These are phyloP conservation scores for Drosophila tsacasi DNA, from an alignment of 1,140 invertebrate genomes.

Conservation along the genomic window DNA sequence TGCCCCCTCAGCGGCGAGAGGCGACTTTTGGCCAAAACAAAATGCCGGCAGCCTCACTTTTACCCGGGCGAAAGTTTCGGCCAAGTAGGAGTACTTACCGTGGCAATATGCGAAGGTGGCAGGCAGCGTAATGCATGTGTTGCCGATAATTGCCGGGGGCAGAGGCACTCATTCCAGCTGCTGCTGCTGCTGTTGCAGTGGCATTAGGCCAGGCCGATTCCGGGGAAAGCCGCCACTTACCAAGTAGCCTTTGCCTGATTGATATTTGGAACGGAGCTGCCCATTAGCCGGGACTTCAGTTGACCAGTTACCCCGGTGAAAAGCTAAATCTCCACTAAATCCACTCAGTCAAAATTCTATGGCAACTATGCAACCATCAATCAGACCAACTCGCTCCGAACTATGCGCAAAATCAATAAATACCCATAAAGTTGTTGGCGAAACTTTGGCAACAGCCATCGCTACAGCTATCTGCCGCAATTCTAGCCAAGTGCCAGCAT, in stretches of 20 bases:
- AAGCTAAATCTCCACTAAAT: constrained; percentile 20
- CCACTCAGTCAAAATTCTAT: constrained; percentile 35
- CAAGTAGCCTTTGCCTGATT: constrained; percentile 15
- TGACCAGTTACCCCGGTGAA: not conserved
- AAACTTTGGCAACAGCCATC: constrained; percentile 56
- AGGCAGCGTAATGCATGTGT: constrained; percentile 71
- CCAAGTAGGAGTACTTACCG: constrained; percentile 13
- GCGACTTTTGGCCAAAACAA: constrained; percentile 16
- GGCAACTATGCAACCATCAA: constrained; percentile 58
- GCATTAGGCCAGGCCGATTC: constrained; percentile 45
- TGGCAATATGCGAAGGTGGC: constrained; percentile 39
- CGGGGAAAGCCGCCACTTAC: constrained; percentile 45
- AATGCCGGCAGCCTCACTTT: constrained; percentile 55
- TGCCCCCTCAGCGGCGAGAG: constrained; percentile 23
- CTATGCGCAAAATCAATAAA: constrained; percentile 80
- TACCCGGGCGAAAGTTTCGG: constrained; percentile 67
- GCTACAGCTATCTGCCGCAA: constrained; percentile 25
- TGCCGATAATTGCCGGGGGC: constrained; percentile 66
- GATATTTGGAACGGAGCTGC: constrained; percentile 29
- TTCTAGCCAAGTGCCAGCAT: constrained; percentile 42
- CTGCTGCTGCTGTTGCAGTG: constrained; percentile 36
- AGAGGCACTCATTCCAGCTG: constrained; percentile 27
- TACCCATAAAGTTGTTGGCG: constrained; percentile 70
- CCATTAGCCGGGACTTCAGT: constrained; percentile 18
- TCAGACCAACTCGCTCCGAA: constrained; percentile 63